Base-by-base conservation (phyloP, 2,113 vertebrate species). In the Spea bombifrons region DNA sequence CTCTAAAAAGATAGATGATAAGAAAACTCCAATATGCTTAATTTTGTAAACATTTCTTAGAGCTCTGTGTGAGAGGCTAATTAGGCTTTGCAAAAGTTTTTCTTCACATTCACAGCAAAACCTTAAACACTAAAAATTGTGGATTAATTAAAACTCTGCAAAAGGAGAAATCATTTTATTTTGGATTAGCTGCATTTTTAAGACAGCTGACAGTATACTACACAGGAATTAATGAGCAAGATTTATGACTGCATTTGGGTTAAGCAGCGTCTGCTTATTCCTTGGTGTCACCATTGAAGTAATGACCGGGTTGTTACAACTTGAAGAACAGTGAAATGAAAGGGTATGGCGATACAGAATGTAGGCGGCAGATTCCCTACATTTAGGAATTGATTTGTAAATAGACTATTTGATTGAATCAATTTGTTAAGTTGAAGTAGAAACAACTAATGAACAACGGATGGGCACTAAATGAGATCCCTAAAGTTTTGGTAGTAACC, bases 201-300 rank as follows among this genome's bases (percentile, higher is more conserved):
- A 75, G 44, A n/a, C 5, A 46, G 49, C 10, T 46, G 16, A 75
- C 50, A 67, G 63, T 13, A 55, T 55, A 6, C 49, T 9, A 48
- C 12, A 55, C 50, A 55, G 46, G 73, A 65, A 75, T 75, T 66
- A 65, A 75, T 75, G 47, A 75, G 47, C 47, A 30, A 66, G 74
- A 75, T 75, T 67, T 75, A 75, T 67, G 30, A 75, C 64, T 55
- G 67, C 5, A 50, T 67, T 44, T 47, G 53, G 47, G 47, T 75
- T 53, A 65, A 53, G 52, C 49, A 4, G 44, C 15, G 9, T 67
- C 63, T 47, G 64, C 30, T 67, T 67, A 75, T 75, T 66, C 30
- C 30, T 53, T 75, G 13, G 73, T 66, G 66, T 84, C 78, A 78
- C 82, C 86, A 57, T 30, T 46, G 81, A 75, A 53, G 12, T 5